Conservation (phyloP, 2,888 invertebrate genomes). For the Metacarcinus magister region DNA sequence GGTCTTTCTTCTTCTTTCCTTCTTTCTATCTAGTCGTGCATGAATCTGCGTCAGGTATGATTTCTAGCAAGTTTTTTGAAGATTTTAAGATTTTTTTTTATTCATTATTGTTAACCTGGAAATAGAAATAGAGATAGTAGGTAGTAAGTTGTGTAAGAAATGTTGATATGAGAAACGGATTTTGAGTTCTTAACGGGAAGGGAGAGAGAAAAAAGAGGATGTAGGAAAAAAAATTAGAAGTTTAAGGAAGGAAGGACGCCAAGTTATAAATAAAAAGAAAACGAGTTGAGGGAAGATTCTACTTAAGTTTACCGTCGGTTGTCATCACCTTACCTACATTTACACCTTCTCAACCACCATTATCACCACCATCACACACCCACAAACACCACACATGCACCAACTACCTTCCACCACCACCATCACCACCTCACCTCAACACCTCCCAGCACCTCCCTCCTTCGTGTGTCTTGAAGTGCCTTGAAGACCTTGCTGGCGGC, state of each 20-base stretch:
- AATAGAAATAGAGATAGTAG: too few relatives aligned
- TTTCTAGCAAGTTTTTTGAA: background rate
- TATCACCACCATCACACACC: too few relatives aligned
- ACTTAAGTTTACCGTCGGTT: too few relatives aligned
- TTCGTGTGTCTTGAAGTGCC: background rate
- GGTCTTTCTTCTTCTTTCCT: background rate
- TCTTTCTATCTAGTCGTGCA: constrained; percentile 3
- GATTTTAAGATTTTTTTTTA: too few relatives aligned
- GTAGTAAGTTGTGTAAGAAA: background rate
- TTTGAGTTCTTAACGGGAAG: background rate
- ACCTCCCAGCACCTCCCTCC: background rate
- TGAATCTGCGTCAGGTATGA: background rate
- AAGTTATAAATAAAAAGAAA: background rate
- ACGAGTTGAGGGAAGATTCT: background rate
- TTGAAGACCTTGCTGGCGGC: background rate
- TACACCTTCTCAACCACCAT: too few relatives aligned
- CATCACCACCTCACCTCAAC: too few relatives aligned
- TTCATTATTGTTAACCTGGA: background rate
- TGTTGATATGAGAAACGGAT: background rate
- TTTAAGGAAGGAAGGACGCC: background rate
- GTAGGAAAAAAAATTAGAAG: background rate
- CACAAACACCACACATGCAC: too few relatives aligned
- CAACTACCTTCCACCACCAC: too few relatives aligned
- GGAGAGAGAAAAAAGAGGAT: background rate
- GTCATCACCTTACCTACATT: too few relatives aligned